Conservation (phyloP, 1,140 invertebrate genomes). For the Drosophila quadrilineata region DNA sequence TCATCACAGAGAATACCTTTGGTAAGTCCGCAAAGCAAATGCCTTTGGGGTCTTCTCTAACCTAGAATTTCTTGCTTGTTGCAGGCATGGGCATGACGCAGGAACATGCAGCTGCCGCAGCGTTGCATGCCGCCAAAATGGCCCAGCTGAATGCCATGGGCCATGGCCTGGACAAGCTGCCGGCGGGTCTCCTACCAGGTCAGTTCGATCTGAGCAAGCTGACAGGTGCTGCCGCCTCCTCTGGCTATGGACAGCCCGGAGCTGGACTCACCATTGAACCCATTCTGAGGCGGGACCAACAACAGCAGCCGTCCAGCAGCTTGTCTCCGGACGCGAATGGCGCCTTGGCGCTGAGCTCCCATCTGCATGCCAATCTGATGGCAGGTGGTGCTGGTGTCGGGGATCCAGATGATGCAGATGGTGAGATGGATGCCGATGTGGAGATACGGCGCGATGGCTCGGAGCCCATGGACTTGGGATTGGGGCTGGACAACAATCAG, state of each 20-base stretch:
- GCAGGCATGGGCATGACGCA: constrained; percentile 82
- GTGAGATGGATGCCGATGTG: constrained; percentile 35
- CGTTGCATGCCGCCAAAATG: constrained; percentile 86
- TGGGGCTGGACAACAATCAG: constrained; percentile 69
- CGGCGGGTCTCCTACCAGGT: constrained; percentile 62
- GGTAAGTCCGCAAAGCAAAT: constrained; percentile 74
- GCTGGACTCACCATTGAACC: constrained; percentile 66
- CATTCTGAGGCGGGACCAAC: constrained; percentile 62
- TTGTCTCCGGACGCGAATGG: constrained; percentile 51
- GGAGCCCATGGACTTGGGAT: constrained; percentile 74
- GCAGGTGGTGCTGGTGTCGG: constrained; percentile 18
- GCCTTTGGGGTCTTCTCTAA: not conserved
- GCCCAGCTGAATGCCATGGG: constrained; percentile 87
- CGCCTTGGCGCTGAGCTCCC: constrained; percentile 44
- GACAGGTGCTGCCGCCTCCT: constrained; percentile 22
- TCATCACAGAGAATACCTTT: constrained; percentile 90
- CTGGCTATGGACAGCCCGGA: constrained; percentile 38
- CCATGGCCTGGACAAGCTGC: constrained; percentile 83
- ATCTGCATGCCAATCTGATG: constrained; percentile 27
- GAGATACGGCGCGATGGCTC: constrained; percentile 65
- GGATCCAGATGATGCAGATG: constrained; percentile 34
- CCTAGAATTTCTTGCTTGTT: not conserved
- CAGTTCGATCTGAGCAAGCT: constrained; percentile 78
- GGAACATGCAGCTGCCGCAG: constrained; percentile 83
- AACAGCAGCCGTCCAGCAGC: constrained; percentile 33